A percentile compares a stretch with the other conserved stretches of the same genome.
Evolutionary conservation across 2,113 vertebrate species (phyloP).

Genomic region (Psilopogon haemacephalus): DNA sequence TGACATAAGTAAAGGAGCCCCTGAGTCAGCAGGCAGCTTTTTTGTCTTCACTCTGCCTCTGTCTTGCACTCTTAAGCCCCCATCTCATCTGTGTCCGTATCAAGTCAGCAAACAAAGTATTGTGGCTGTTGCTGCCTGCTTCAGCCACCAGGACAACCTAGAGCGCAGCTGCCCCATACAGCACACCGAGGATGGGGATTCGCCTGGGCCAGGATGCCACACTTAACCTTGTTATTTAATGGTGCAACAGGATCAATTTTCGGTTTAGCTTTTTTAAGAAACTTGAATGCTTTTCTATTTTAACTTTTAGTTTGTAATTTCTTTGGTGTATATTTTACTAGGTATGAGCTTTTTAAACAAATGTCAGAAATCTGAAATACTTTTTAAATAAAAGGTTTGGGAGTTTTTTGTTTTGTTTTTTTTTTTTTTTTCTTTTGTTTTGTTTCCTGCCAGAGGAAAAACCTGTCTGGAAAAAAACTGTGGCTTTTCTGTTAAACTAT

Average conservation of each 20-base stretch:
- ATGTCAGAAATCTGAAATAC: constrained; percentile 77
- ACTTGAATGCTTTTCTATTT: constrained; percentile 89
- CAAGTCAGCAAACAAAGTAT: constrained; percentile 34
- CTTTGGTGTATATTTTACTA: constrained; percentile 94
- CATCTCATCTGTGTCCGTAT: constrained; percentile 16
- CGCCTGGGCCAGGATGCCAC: constrained; percentile 50
- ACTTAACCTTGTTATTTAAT: constrained; percentile 78
- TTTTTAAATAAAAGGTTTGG: constrained; percentile 78
- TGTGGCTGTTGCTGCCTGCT: constrained; percentile 40
- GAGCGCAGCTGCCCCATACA: constrained; percentile 30
- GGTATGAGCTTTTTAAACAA: constrained; percentile 87
- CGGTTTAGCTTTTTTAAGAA: constrained; percentile 81
- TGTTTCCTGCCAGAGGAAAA: constrained; percentile 31
- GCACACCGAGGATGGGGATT: constrained; percentile 29
- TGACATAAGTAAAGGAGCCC: constrained; percentile 45
- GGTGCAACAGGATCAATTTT: constrained; percentile 86
- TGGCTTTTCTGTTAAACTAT: constrained; percentile 85
- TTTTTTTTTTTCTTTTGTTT: background rate
- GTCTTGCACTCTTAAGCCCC: constrained; percentile 59
- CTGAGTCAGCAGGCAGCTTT: constrained; percentile 56
- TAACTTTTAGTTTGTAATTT: constrained; percentile 81
- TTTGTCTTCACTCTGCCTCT: constrained; percentile 36
- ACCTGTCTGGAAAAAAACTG: constrained; percentile 45
- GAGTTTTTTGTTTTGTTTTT: too few relatives aligned
- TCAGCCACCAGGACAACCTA: background rate